These are phyloP conservation scores for Alosa sapidissima DNA, from an alignment of 2,797 vertebrate genomes.

Conservation along the genomic window DNA sequence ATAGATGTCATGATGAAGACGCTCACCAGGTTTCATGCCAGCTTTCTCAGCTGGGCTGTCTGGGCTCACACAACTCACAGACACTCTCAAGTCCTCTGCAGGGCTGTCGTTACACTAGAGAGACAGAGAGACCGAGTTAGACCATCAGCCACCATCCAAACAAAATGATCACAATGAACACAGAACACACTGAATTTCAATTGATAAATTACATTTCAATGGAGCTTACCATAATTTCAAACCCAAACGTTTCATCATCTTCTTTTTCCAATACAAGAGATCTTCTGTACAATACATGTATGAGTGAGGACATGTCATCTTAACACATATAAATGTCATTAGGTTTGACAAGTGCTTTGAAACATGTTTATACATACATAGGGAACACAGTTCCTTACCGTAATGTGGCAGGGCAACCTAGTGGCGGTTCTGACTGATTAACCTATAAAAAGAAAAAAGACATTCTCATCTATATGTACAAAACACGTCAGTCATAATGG, in stretches of 20 bases:
- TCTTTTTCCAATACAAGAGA: conserved; percentile 65
- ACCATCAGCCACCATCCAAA: not conserved
- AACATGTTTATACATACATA: not conserved
- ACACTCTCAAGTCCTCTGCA: conserved; percentile 64
- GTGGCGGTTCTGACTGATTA: not conserved
- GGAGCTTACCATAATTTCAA: conserved; percentile 82
- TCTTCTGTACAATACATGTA: conserved; percentile 38
- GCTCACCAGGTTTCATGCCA: conserved; percentile 73
- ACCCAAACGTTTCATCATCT: conserved; percentile 79
- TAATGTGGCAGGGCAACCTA: not conserved
- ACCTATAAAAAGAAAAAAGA: not conserved
- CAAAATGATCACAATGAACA: not conserved
- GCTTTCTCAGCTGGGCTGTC: conserved; percentile 74
- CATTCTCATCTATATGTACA: not conserved
- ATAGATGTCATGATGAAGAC: not conserved
- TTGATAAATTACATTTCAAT: not conserved
- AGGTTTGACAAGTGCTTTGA: not conserved
- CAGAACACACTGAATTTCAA: not conserved
- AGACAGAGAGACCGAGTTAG: not conserved
- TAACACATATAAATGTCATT: not conserved
- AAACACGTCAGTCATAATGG: not conserved
- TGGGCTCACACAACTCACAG: conserved; percentile 73
- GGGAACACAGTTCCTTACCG: not conserved
- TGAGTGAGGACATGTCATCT: not conserved
- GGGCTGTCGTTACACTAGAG: conserved; percentile 31